These are phyloP conservation scores for Musca vetustissima DNA, from an alignment of 1,140 invertebrate genomes.

Conservation along the genomic window DNA sequence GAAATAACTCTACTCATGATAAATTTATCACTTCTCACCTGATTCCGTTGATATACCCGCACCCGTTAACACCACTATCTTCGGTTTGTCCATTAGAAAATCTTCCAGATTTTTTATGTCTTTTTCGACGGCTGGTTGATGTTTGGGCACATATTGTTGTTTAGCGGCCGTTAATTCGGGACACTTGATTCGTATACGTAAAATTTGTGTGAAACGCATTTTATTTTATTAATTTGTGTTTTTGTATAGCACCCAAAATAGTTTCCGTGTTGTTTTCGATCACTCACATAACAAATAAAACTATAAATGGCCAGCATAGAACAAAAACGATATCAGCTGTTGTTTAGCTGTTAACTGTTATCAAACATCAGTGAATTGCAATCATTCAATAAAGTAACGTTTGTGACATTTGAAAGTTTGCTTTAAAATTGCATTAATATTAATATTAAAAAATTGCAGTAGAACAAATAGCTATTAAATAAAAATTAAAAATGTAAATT, in stretches of 20 bases:
- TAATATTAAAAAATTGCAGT: too few relatives aligned
- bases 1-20: not conserved
- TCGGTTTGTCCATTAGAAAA: conserved; percentile 65
- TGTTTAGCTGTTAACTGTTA: not conserved
- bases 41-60: conserved; percentile 95
- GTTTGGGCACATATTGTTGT: conserved; percentile 70
- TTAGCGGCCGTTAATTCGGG: not conserved
- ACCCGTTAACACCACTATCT: conserved; percentile 80
- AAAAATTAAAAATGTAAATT: too few relatives aligned
- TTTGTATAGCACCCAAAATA: not conserved
- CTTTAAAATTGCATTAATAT: too few relatives aligned
- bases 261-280: not conserved
- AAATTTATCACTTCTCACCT: conserved; percentile 57
- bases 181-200: conserved; percentile 9
- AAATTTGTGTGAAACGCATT: conserved; percentile 29
- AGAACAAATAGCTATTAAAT: too few relatives aligned
- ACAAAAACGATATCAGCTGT: conserved; percentile 23
- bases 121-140: conserved; percentile 62
- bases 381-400: too few relatives aligned
- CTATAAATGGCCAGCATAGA: not conserved
- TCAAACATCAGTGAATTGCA: too few relatives aligned
- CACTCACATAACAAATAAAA: conserved; percentile 5
- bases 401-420: too few relatives aligned
- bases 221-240: not conserved
- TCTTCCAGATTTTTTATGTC: conserved; percentile 67